Conservation (phyloP, 2,888 invertebrate species). For the Biston betularia region DNA sequence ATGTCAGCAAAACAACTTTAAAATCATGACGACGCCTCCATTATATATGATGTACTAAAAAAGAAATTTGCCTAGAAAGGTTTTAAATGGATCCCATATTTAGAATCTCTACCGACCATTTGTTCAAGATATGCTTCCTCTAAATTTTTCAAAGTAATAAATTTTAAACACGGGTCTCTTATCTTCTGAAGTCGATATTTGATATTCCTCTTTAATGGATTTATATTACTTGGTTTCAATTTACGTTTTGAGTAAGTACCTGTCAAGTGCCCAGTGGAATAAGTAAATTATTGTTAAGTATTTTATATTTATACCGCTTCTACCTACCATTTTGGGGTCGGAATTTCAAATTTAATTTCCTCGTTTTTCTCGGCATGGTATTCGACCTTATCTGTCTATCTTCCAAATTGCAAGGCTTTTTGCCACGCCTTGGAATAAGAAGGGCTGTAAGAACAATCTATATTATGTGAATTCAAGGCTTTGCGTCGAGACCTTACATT, state of each 20-base stretch:
- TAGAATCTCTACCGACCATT: slow-evolving; percentile 13
- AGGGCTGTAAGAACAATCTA: neutral
- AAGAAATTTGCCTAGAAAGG: slow-evolving; percentile 9
- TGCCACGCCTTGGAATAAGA: slow-evolving; percentile 8
- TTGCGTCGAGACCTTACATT: neutral
- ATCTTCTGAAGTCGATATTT: slow-evolving; percentile 59
- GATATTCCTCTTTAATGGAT: slow-evolving; percentile 73
- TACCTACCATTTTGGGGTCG: slow-evolving; percentile 24
- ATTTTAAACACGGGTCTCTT: slow-evolving; percentile 62
- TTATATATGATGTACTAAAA: slow-evolving; percentile 10
- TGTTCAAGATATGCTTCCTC: slow-evolving; percentile 38
- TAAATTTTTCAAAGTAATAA: slow-evolving; percentile 60
- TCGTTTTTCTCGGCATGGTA: slow-evolving; percentile 9
- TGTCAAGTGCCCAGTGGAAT: slow-evolving; percentile 56
- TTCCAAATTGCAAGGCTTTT: slow-evolving; percentile 12
- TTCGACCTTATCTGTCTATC: slow-evolving; percentile 16
- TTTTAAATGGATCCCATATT: slow-evolving; percentile 17
- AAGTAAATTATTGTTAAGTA: slow-evolving; percentile 44
- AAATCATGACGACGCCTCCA: slow-evolving; percentile 5
- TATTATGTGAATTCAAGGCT: neutral
- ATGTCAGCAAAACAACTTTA: slow-evolving; percentile 4
- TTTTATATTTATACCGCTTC: slow-evolving; percentile 29
- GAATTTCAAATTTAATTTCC: slow-evolving; percentile 25
- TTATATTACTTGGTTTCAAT: slow-evolving; percentile 70
- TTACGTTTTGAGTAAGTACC: slow-evolving; percentile 63